Base-by-base conservation (phyloP, 2,888 invertebrate species). In the Kryphioiulus occultus region DNA sequence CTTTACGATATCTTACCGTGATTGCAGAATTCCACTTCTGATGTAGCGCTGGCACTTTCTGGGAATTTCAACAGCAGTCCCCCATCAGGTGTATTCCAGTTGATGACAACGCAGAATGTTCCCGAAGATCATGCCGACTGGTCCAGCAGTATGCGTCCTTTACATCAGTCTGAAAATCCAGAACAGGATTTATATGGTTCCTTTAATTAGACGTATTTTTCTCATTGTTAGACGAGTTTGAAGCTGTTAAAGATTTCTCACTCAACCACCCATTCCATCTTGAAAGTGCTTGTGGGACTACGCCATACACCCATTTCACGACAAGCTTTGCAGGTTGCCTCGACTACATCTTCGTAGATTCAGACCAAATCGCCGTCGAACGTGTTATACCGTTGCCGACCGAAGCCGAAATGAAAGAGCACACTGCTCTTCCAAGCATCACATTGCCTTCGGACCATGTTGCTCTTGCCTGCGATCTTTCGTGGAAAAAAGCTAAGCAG, bases 401-500 rank as follows among this genome's bases (percentile, higher is more conserved):
- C 85, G 93, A 94, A 82, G 96, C 96, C 90, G 96, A 97, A 91
- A 93, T 99, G 30, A 94, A 92, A 87, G 92, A 94, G 87, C 93
- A 96, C 90, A 94, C 92, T 68, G 98, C 97, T 0, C 93, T 99
- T 89, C 99, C 99, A 0, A 98, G 97, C 90, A 93, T 95, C 85
- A 95, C 96, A 2, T 96, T 96, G 92, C 99, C 99, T 0, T 98
- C 98, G 1, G 99, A 99, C 93, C 99, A 99, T 92, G 93, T 99
- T 89, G 95, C 99, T 19, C 93, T 98, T 85, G 93, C 98, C 89
- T 95, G 95, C n/a, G 96, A 97, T 93, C 93, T 97, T 89, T 92
- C 93, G 90, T 95, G 94, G 93, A 85, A 85, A 47, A 42, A 26
- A 22, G 47, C 26, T 26, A n/a, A n/a, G n/a, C n/a, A n/a, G n/a